Conservation (phyloP, 2,888 invertebrate genomes). For the Antheraea assamensis region DNA sequence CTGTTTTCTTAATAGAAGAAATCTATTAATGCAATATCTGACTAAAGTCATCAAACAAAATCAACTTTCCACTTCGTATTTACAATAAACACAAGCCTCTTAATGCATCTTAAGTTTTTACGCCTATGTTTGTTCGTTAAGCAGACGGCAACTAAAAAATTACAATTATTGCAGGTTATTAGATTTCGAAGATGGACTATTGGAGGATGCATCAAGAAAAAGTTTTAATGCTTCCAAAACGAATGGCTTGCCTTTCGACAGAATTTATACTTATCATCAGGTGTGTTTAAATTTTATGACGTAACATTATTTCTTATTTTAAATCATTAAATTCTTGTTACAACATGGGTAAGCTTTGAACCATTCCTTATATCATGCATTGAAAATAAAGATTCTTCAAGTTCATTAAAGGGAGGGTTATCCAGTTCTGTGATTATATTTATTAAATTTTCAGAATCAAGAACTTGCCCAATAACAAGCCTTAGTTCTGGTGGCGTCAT, state of each 20-base stretch:
- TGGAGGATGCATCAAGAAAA: constrained; percentile 37
- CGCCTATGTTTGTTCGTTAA: background rate
- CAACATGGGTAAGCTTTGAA: too few relatives aligned
- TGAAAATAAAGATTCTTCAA: background rate
- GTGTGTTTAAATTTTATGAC: constrained; percentile 29
- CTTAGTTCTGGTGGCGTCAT: too few relatives aligned
- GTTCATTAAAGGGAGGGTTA: too few relatives aligned
- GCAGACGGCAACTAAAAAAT: background rate
- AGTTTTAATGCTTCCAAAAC: constrained; percentile 35
- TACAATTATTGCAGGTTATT: constrained; percentile 41
- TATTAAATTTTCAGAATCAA: background rate
- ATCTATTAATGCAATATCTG: too few relatives aligned
- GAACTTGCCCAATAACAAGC: too few relatives aligned
- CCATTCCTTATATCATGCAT: background rate
- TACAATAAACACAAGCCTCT: background rate
- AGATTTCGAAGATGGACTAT: constrained; percentile 52
- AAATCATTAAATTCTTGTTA: background rate
- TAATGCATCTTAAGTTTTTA: background rate
- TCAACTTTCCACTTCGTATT: background rate
- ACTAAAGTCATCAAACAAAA: too few relatives aligned
- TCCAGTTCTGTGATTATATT: background rate
- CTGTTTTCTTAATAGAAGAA: too few relatives aligned
- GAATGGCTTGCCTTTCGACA: constrained; percentile 46
- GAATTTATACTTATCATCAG: constrained; percentile 51
- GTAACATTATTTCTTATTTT: background rate